A percentile compares a stretch with the other conserved stretches of the same genome.
Evolutionary conservation across 1,140 invertebrate genomes (phyloP).

Genomic region (Oscheius sp.): DNA sequence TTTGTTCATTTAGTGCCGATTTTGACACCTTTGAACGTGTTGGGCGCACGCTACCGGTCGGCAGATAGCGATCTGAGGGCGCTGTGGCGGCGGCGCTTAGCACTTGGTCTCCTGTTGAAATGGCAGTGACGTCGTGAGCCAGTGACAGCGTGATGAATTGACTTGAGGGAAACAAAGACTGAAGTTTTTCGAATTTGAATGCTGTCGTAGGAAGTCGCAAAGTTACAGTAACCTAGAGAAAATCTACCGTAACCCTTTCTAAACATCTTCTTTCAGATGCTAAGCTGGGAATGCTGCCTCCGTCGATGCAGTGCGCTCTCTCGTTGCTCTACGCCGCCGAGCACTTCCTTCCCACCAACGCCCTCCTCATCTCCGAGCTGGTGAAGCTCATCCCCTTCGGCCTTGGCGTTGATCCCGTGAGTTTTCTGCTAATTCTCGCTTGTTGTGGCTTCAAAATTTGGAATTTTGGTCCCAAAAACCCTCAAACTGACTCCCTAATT

Average conservation of each 20-base stretch:
- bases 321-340: not conserved
- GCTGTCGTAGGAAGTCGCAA: too few species aligned
- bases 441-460: not conserved
- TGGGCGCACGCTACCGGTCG: not conserved
- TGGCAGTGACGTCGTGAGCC: not conserved
- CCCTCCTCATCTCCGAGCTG: not conserved
- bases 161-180: not conserved
- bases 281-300: not conserved
- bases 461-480: not conserved
- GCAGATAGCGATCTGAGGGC: not conserved
- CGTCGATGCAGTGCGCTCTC: not conserved
- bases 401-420: not conserved
- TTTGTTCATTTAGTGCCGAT: not conserved
- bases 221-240: not conserved
- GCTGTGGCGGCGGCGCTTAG: not conserved
- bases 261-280: not conserved
- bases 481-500: not conserved
- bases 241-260: not conserved
- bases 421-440: not conserved
- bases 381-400: not conserved
- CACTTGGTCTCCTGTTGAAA: not conserved
- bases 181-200: not conserved
- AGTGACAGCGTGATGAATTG: not conserved
- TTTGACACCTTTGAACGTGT: slow-evolving; percentile 1
- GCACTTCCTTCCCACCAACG: not conserved